Conservation (phyloP, 2,888 invertebrate genomes). For the Myopa testacea region DNA sequence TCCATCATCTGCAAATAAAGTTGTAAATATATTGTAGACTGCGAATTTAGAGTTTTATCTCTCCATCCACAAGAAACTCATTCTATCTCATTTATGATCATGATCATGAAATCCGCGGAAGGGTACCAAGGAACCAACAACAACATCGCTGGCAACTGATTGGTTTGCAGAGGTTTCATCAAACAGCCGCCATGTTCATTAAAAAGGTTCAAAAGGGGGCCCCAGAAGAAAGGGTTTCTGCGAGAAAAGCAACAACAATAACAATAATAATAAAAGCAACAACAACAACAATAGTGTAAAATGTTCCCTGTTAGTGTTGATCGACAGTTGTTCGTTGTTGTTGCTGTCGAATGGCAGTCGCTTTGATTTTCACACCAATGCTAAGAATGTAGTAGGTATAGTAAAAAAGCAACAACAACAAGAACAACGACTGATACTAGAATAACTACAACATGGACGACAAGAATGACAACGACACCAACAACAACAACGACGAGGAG, state of each 20-base stretch:
- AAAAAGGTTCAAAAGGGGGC: neutral
- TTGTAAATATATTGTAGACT: no score
- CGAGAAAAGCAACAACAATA: neutral
- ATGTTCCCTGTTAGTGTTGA: constrained; percentile 23
- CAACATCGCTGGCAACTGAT: neutral
- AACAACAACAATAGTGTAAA: neutral
- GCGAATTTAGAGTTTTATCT: no score
- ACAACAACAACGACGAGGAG: constrained; percentile 39
- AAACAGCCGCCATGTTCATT: neutral
- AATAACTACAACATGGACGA: neutral
- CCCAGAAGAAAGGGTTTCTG: neutral
- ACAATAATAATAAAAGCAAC: neutral
- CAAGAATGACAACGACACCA: constrained; percentile 37
- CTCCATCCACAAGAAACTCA: no score
- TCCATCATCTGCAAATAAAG: no score
- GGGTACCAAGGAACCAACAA: no score
- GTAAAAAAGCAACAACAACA: constrained; percentile 30
- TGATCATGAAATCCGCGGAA: no score
- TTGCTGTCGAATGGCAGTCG: constrained; percentile 28
- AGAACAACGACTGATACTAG: constrained; percentile 16
- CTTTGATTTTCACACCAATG: constrained; percentile 35
- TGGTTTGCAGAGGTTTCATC: neutral
- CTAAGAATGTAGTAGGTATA: neutral
- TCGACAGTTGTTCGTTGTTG: constrained; percentile 24
- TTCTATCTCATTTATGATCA: no score